These are phyloP conservation scores for Tympanuchus pallidicinctus DNA, from an alignment of 2,113 vertebrate species.

Conservation along the genomic window DNA sequence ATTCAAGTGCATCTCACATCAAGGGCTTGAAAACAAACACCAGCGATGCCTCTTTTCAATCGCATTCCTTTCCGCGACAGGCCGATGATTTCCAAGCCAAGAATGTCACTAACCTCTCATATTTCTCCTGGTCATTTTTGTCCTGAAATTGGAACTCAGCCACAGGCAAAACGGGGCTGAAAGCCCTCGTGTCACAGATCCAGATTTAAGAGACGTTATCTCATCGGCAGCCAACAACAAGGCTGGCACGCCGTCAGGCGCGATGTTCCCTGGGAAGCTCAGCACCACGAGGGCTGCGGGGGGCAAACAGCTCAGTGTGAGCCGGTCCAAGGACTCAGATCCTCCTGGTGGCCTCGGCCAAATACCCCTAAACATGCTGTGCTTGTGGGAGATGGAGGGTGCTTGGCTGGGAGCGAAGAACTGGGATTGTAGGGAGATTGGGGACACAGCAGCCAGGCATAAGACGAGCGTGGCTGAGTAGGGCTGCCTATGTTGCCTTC, in stretches of 20 bases:
- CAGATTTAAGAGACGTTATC: constrained; percentile 76
- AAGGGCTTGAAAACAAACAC: constrained; percentile 64
- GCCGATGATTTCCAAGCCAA: constrained; percentile 65
- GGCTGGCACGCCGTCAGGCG: constrained; percentile 5
- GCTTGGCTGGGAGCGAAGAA: neutral
- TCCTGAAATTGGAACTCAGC: constrained; percentile 57
- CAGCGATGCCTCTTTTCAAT: constrained; percentile 49
- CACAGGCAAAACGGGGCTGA: neutral
- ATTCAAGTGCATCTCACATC: constrained; percentile 27
- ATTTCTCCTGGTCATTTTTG: constrained; percentile 71
- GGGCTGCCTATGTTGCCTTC: neutral
- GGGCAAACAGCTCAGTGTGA: neutral
- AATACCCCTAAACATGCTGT: neutral
- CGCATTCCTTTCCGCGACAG: constrained; percentile 66
- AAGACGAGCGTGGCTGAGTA: neutral
- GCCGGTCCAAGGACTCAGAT: neutral
- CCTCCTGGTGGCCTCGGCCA: neutral
- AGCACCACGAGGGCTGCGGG: neutral
- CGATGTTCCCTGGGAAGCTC: neutral
- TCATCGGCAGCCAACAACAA: constrained; percentile 58
- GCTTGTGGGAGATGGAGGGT: neutral
- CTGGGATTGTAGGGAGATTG: neutral
- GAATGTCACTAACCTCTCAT: constrained; percentile 74
- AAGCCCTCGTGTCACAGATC: constrained; percentile 51
- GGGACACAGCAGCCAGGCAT: neutral